Evolutionary conservation across 2,797 vertebrate species (phyloP).

Genomic region (Labeo calbasu): DNA sequence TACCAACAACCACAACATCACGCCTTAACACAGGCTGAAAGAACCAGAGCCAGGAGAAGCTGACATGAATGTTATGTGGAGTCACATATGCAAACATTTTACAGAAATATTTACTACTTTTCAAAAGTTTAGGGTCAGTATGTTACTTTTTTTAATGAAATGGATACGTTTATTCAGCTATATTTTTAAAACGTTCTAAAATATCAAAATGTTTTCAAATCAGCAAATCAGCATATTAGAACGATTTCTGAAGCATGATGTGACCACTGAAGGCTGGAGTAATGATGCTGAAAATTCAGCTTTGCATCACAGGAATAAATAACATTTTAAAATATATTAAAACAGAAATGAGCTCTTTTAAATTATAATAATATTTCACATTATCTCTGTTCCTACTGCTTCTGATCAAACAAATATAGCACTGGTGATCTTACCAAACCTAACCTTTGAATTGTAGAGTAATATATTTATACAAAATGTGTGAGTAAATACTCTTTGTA

Average conservation of each 20-base stretch:
- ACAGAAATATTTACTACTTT: background rate
- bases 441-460: background rate
- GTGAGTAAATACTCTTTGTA: background rate
- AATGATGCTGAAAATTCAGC: background rate
- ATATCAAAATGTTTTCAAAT: background rate
- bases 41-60: constrained; percentile 57
- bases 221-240: background rate
- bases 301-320: background rate
- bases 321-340: background rate
- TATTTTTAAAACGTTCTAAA: background rate
- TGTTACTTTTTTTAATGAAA: background rate
- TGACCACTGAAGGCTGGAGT: background rate
- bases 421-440: background rate
- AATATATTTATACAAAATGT: background rate
- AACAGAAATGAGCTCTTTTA: background rate
- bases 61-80: constrained; percentile 37
- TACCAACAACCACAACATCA: constrained; percentile 82
- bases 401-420: background rate
- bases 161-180: background rate
- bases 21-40: constrained; percentile 65
- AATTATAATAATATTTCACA: background rate
- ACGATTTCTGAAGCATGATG: background rate
- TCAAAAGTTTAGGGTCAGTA: background rate
- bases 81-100: constrained; percentile 18
- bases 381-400: background rate